Percentiles rank a stretch among this genome's conserved stretches.
phyloP scores from a whole-genome alignment of 1,140 invertebrate species.

The Leptinotarsa undecemlineata region DNA sequence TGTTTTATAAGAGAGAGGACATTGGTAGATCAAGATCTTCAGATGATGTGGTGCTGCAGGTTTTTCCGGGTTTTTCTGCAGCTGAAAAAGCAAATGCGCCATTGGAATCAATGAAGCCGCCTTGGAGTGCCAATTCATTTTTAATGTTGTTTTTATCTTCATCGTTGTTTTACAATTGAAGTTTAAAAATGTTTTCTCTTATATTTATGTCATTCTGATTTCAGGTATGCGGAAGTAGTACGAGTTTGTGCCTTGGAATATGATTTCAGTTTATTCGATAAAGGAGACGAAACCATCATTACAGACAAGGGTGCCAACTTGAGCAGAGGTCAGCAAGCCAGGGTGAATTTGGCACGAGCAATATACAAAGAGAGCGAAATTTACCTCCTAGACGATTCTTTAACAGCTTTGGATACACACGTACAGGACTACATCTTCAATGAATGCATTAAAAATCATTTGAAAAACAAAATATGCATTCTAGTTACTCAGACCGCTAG shows the following conservation, averaged over 20 bases:
- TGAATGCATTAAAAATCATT: slow-evolving; percentile 69
- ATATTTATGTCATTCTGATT: not conserved
- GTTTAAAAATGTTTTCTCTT: too few relatives aligned
- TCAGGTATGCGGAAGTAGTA: slow-evolving; percentile 67
- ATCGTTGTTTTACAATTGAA: too few relatives aligned
- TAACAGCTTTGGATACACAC: slow-evolving; percentile 68
- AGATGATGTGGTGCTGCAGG: too few relatives aligned
- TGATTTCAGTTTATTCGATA: slow-evolving; percentile 71
- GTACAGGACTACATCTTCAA: slow-evolving; percentile 80
- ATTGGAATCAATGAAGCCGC: too few relatives aligned
- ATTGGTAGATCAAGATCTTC: too few relatives aligned
- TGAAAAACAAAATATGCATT: slow-evolving; percentile 73
- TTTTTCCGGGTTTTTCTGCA: too few relatives aligned
- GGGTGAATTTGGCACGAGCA: slow-evolving; percentile 83
- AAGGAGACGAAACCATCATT: slow-evolving; percentile 78
- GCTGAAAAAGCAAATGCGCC: too few relatives aligned
- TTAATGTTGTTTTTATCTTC: too few relatives aligned
- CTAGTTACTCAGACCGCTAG: slow-evolving; percentile 82
- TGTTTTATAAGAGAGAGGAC: too few relatives aligned
- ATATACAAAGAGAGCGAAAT: slow-evolving; percentile 79
- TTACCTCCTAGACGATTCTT: slow-evolving; percentile 77
- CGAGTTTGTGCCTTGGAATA: slow-evolving; percentile 64
- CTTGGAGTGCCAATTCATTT: too few relatives aligned
- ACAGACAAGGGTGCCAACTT: slow-evolving; percentile 78
- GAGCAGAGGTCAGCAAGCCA: slow-evolving; percentile 86